Evolutionary conservation across 2,113 vertebrate species (phyloP).

Genomic region (Ctenodactylus gundi): DNA sequence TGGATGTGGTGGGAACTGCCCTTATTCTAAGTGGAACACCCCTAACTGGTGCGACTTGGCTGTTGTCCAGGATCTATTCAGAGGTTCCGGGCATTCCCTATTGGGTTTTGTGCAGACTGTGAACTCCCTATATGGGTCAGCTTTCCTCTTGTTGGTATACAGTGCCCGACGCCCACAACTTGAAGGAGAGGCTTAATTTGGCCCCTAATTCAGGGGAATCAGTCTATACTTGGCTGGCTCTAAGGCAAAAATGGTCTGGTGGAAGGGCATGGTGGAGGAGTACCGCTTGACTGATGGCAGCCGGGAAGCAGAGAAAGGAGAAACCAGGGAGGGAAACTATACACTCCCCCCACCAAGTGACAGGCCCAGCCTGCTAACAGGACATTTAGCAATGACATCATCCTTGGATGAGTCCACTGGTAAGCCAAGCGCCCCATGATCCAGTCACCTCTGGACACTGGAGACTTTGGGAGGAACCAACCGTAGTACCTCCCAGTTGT

Average conservation of each 20-base stretch:
- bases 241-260: background rate
- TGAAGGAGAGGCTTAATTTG: background rate
- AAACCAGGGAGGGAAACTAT: background rate
- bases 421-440: background rate
- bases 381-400: background rate
- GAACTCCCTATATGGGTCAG: background rate
- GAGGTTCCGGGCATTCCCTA: too few relatives aligned
- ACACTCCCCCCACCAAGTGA: background rate
- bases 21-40: background rate
- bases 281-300: background rate
- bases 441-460: background rate
- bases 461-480: background rate
- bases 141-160: background rate
- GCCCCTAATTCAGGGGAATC: background rate
- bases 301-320: background rate
- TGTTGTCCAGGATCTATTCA: too few relatives aligned
- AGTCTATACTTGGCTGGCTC: background rate
- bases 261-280: background rate
- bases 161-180: background rate
- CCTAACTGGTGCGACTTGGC: background rate
- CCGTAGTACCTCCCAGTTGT: background rate
- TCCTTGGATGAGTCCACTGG: background rate
- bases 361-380: background rate
- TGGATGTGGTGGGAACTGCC: background rate
- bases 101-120: background rate